Percentiles rank a stretch among this genome's conserved stretches.
Conservation (phyloP, 2,888 invertebrate species). For the Caenorhabditis becei region DNA sequence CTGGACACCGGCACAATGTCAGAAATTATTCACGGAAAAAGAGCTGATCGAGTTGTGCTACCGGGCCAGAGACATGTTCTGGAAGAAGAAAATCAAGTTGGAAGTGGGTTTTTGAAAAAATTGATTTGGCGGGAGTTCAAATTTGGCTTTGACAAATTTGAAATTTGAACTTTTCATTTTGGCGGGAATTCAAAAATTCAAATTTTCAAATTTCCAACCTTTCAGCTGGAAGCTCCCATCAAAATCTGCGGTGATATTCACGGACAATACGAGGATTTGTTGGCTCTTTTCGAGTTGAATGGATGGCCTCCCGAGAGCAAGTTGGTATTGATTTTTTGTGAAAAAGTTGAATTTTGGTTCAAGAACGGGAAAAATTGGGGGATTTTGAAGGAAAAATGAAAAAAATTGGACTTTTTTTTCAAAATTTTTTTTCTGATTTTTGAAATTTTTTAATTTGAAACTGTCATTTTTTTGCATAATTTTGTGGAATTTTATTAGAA, state of each 20-base stretch:
- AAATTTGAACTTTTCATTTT: no score
- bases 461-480: no score
- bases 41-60: conserved; percentile 76
- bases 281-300: conserved; percentile 72
- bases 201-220: no score
- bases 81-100: conserved; percentile 54
- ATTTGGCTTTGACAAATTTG: no score
- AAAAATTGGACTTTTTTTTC: no score
- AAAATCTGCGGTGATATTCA: conserved; percentile 99
- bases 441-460: no score
- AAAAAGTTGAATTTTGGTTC: no score
- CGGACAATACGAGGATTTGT: conserved; percentile 88
- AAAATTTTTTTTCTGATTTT: no score
- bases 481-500: no score
- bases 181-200: no score
- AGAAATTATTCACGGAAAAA: conserved; percentile 68
- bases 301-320: conserved; percentile 67
- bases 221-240: conserved; percentile 93
- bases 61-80: conserved; percentile 56
- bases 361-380: neutral
- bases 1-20: conserved; percentile 68
- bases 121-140: neutral
- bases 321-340: neutral
- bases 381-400: neutral
- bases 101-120: conserved; percentile 25